These are phyloP conservation scores for Hermetia illucens DNA, from an alignment of 1,140 invertebrate species.

Conservation along the genomic window DNA sequence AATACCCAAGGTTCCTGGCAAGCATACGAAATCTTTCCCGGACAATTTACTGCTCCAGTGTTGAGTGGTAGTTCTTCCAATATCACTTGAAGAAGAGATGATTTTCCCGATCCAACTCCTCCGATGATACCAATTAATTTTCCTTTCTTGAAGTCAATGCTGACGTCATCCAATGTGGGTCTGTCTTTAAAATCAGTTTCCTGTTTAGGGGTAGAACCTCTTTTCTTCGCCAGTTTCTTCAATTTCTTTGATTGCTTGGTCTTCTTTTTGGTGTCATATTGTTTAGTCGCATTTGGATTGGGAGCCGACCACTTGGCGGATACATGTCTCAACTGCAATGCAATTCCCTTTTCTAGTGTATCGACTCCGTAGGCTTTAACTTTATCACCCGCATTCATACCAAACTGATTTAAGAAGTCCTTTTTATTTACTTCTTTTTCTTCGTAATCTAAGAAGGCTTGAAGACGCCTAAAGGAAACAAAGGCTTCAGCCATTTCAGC, in stretches of 20 bases:
- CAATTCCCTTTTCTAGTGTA: too few species aligned
- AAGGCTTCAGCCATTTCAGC: slow-evolving; percentile 43
- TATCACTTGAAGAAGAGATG: slow-evolving; percentile 43
- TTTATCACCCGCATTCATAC: too few species aligned
- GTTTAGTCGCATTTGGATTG: too few species aligned
- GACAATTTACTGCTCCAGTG: slow-evolving; percentile 43
- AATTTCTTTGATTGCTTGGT: too few species aligned
- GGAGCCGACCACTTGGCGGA: too few species aligned
- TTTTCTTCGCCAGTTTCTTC: too few species aligned
- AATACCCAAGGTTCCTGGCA: slow-evolving; percentile 67
- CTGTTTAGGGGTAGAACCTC: background rate
- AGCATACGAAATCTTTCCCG: slow-evolving; percentile 50
- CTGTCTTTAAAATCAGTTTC: background rate
- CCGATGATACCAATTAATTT: slow-evolving; percentile 40
- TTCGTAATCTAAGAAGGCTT: slow-evolving; percentile 36
- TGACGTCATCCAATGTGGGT: slow-evolving; percentile 33
- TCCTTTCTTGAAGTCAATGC: slow-evolving; percentile 33
- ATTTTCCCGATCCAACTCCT: slow-evolving; percentile 39
- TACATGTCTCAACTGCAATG: too few species aligned
- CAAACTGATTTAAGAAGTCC: too few species aligned
- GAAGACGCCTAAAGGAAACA: slow-evolving; percentile 43
- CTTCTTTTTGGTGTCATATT: too few species aligned
- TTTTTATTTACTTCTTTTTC: slow-evolving; percentile 32
- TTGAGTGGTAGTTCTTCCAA: slow-evolving; percentile 51
- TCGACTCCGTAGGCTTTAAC: too few species aligned